Evolutionary conservation across 2,113 vertebrate genomes (phyloP), one percentile per base, ranked within the genome.

Genomic region (Arvicanthis niloticus): DNA sequence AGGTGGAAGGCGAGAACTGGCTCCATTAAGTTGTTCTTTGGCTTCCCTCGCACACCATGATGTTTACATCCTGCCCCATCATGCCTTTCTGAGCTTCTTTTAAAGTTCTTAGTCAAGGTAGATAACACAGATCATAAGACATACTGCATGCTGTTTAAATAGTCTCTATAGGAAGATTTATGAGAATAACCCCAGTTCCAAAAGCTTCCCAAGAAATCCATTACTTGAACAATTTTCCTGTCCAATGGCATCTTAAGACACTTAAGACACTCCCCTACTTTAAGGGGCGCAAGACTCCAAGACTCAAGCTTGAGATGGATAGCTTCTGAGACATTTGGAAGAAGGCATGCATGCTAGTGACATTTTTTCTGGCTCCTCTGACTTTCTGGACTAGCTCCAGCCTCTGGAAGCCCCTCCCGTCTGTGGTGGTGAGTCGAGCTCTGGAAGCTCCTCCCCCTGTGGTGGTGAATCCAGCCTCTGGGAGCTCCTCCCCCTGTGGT

Each of bases 101-200:
- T n/a, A 93, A 77, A 67, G 53, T 88, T 84, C 13, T 82, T 96
- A 77, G 70, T 84, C 17, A 68, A 90, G 26, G 58, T 85, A 89
- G 37, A 89, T 70, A 77, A 77, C 42, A 56, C 24, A 96, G 82
- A 31, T 70, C 34, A 40, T 56, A 91, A 91, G 95, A 37, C 76
- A 16, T 85, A 3, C 67, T 40, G 90, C 93, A 73, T 45, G 15
- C 17, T 76, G 51, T 62, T 86, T 86, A 60, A 60, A 22, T 89
- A 91, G 75, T 94, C 78, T 51, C 56, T 24, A 17, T 85, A 72
- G 89, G 76, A 73, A 34, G 34, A n/a, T 91, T 19, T 37, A 42
- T 11, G 45, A 77, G 65, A 91, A 75, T 73, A 34, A 22, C 45
- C n/a, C 9, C 22, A 73, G 19, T 82, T 93, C 19, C 58, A 67